Conservation (phyloP, 2,888 invertebrate species). For the Cancer borealis region DNA sequence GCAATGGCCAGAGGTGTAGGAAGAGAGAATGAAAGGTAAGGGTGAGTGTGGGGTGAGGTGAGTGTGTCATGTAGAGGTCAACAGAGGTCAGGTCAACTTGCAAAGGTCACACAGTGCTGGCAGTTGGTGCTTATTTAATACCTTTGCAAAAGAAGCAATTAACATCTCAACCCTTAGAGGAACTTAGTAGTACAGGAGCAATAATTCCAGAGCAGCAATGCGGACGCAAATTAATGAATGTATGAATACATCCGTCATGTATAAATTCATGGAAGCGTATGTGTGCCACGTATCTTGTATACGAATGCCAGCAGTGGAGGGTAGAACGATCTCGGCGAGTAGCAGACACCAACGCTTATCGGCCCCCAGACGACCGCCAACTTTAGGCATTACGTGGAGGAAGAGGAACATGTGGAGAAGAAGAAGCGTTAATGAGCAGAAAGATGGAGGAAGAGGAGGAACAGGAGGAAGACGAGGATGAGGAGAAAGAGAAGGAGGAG, state of each 20-base stretch:
- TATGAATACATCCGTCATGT: not conserved
- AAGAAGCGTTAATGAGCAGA: slow-evolving; percentile 20
- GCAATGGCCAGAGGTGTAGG: not conserved
- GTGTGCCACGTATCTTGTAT: not conserved
- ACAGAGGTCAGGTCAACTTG: no score
- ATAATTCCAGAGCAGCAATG: not conserved
- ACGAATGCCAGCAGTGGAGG: not conserved
- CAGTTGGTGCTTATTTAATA: not conserved
- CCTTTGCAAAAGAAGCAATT: not conserved
- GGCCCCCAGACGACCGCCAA: slow-evolving; percentile 8
- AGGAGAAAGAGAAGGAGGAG: slow-evolving; percentile 21
- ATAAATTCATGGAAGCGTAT: not conserved
- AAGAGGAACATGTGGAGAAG: slow-evolving; percentile 1
- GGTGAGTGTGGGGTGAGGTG: no score
- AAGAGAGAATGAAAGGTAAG: not conserved
- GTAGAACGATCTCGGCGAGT: not conserved
- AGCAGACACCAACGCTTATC: not conserved
- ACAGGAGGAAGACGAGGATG: not conserved
- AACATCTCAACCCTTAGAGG: not conserved
- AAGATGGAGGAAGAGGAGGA: slow-evolving; percentile 11
- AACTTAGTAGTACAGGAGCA: not conserved
- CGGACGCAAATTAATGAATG: not conserved
- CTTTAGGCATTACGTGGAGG: not conserved
- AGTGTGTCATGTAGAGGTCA: no score
- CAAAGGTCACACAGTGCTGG: no score